These are phyloP conservation scores for Drosophila equinoxialis DNA, from an alignment of 1,140 invertebrate species.

Conservation along the genomic window DNA sequence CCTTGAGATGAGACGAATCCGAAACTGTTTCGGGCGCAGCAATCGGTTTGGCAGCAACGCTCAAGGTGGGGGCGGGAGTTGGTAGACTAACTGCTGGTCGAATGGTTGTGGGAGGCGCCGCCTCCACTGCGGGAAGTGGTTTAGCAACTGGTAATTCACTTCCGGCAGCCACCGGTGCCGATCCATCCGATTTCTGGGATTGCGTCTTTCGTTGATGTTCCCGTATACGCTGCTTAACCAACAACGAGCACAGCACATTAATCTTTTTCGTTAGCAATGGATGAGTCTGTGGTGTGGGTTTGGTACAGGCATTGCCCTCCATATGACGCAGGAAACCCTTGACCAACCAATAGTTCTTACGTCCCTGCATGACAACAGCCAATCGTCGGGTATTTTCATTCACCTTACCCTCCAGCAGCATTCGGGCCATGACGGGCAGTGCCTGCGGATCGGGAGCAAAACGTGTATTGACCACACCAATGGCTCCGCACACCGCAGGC, in stretches of 20 bases:
- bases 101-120: background rate
- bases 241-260: slow-evolving; percentile 68
- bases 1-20: background rate
- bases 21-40: no score
- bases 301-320: slow-evolving; percentile 64
- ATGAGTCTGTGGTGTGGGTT: slow-evolving; percentile 73
- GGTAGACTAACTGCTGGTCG: background rate
- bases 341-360: slow-evolving; percentile 71
- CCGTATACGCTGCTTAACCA: slow-evolving; percentile 69
- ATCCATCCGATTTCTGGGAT: background rate
- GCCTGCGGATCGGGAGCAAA: slow-evolving; percentile 42
- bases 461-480: slow-evolving; percentile 63
- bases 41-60: background rate
- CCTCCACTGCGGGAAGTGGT: background rate
- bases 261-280: slow-evolving; percentile 77
- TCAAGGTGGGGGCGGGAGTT: background rate
- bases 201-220: slow-evolving; percentile 51
- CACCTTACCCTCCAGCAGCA: slow-evolving; percentile 57
- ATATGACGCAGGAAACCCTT: slow-evolving; percentile 72
- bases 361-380: slow-evolving; percentile 78
- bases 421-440: slow-evolving; percentile 61
- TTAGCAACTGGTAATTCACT: background rate
- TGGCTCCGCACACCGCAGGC: slow-evolving; percentile 65
- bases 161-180: background rate
- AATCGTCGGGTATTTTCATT: slow-evolving; percentile 58